Evolutionary conservation across 2,113 vertebrate species (phyloP).

Genomic region (Brachypteracias leptosomus): DNA sequence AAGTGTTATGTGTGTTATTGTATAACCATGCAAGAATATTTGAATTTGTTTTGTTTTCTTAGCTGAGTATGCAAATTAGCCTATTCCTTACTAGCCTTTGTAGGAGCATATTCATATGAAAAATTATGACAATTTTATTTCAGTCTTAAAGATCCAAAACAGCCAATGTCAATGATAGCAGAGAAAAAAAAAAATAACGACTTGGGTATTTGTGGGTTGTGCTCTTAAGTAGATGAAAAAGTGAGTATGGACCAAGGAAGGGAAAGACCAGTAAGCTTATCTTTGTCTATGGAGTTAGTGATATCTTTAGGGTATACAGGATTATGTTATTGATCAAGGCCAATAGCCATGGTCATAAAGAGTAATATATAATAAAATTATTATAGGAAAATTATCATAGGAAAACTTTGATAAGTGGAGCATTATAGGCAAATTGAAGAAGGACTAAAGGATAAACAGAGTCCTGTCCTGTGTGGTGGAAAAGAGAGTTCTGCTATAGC

Average conservation of each 20-base stretch:
- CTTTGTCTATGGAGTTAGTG: not conserved
- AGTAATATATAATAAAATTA: not conserved
- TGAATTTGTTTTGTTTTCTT: not conserved
- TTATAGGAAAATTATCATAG: not conserved
- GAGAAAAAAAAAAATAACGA: not conserved
- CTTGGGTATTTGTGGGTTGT: not conserved
- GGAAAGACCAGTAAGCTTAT: not conserved
- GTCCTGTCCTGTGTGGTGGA: not conserved
- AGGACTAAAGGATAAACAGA: not conserved
- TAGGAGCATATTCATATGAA: not conserved
- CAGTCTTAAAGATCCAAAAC: not conserved
- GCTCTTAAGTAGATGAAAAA: not conserved
- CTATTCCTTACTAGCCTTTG: not conserved
- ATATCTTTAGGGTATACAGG: not conserved
- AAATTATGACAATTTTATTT: not conserved
- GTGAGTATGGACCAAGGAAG: not conserved
- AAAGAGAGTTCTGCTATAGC: not conserved
- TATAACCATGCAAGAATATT: not conserved
- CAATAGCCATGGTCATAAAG: not conserved
- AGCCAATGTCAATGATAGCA: not conserved
- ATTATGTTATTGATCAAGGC: not conserved
- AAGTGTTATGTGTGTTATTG: not conserved
- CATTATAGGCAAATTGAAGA: not conserved
- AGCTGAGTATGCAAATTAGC: not conserved
- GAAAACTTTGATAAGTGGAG: not conserved